Base-by-base conservation (phyloP, 2,797 vertebrate genomes). In the Bradypus variegatus region DNA sequence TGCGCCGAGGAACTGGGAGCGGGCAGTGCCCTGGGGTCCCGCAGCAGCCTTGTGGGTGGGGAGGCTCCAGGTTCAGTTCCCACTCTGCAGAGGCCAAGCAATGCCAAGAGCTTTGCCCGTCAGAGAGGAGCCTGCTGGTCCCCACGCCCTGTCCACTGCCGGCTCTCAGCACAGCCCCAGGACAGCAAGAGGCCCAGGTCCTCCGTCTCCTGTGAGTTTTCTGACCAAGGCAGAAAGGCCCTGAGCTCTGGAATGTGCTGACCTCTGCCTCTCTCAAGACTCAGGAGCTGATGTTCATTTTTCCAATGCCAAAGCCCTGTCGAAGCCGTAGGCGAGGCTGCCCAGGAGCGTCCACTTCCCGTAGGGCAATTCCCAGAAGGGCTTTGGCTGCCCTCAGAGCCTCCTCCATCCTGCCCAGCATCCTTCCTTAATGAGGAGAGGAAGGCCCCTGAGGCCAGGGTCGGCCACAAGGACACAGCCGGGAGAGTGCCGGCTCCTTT, bases 381-480 rank as follows among this genome's bases (percentile, higher is more conserved):
- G 77, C 19, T 41, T 21, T 33, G 94, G 72, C 86, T 86, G n/a
- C 84, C 67, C 67, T 82, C 36, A 14, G 73, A 45, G 67, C 60
- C 53, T 48, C 64, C 75, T 55, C 45, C 77, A 25, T 86, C 92
- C 85, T 92, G 78, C 36, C 78, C 64, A 45, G 89, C 83, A 89
- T 87, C 91, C 89, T 92, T 86, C 53, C 80, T 78, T 79, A 69
- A 79, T 16, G 73, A 82, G 86, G 73, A 93, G 81, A 93, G 94
- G 86, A 93, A 94, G 91, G 33, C 5, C 84, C 83, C 86, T 58
- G 69, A 64, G 79, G 81, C 93, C 88, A 92, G 93, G 90, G 95
- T 94, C 94, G 94, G 78, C 73, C 48, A 58, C 33, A 45, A 50
- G 75, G 65, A 48, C 25, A 4, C 2, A 29, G 50, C 50, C 23